These are phyloP conservation scores for Cebus imitator DNA, from an alignment of 2,113 vertebrate genomes.

Conservation along the genomic window DNA sequence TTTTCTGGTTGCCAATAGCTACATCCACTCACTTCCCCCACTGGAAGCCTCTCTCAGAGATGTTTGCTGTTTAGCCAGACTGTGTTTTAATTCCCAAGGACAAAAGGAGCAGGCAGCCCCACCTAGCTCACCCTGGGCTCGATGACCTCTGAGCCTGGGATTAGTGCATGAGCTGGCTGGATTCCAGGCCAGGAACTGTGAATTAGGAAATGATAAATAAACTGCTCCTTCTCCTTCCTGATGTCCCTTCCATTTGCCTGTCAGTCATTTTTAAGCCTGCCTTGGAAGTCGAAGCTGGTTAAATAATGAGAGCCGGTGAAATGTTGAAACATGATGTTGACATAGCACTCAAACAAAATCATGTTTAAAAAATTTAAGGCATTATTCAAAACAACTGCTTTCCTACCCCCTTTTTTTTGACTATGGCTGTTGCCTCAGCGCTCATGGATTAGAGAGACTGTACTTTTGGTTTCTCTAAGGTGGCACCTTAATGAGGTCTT, in stretches of 20 bases:
- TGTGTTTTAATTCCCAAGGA: slow-evolving; percentile 37
- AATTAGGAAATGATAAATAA: neutral
- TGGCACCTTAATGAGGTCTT: slow-evolving; percentile 86
- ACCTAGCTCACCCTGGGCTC: neutral
- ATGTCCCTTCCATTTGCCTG: neutral
- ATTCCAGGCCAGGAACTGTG: neutral
- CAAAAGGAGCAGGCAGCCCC: neutral
- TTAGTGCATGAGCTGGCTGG: neutral
- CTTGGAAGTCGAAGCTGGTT: neutral
- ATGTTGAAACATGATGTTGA: neutral
- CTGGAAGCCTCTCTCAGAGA: neutral
- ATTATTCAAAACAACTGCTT: neutral
- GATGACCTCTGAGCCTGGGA: neutral
- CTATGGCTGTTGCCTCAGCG: neutral
- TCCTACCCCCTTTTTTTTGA: neutral
- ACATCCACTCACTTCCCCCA: neutral
- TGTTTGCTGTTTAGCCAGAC: slow-evolving; percentile 1
- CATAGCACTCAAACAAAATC: neutral
- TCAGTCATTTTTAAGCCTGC: neutral
- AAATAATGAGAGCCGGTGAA: neutral
- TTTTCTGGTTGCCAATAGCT: slow-evolving; percentile 69
- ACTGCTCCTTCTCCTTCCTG: neutral
- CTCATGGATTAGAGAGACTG: neutral
- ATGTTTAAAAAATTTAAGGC: neutral
- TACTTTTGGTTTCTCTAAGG: slow-evolving; percentile 74